Evolutionary conservation across 2,888 invertebrate species (phyloP), one percentile per base, ranked within the genome.

Genomic region (Ochropleura plecta): DNA sequence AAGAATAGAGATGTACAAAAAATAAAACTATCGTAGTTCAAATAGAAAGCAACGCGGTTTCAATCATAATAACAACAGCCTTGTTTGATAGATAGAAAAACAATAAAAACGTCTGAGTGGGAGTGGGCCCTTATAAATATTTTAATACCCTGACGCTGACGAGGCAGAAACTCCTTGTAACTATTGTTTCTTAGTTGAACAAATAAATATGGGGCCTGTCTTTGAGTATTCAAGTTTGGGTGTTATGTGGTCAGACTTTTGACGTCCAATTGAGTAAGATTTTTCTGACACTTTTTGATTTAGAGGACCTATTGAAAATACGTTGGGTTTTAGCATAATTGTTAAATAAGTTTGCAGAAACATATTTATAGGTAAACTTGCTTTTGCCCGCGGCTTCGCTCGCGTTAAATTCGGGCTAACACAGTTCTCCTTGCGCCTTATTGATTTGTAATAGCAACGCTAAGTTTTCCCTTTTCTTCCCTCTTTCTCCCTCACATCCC

Each of bases 111-210:
- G 59, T 46, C 60, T 65, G 70, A 78, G 72, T 78, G 63, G 85
- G 82, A 83, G 77, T 83, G 68, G 86, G 76, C 83, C 87, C 89
- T 90, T 90, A 90, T 92, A 92, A 93, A 92, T 93, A 93, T 93
- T 93, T 93, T 94, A 94, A 94, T 93, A 90, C 88, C 90, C 87
- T 80, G 75, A 70, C 73, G 84, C 85, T 94, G 93, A 94, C 91
- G 91, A 91, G 90, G 93, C 94, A 84, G 30, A 73, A 82, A 76
- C 67, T 66, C 20, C 65, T 55, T 59, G 30, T 73, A 46, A 72
- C 83, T 78, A 86, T 88, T 88, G 88, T 88, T 81, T 86, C 83
- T 70, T 76, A 75, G 63, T 62, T 86, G 75, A 82, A 84, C 85
- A 88, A 88, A 88, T 81, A 82, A 76, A 82, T 80, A 80, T 70